phyloP scores from a whole-genome alignment of 2,888 invertebrate genomes.

The Rosalia funebris region DNA sequence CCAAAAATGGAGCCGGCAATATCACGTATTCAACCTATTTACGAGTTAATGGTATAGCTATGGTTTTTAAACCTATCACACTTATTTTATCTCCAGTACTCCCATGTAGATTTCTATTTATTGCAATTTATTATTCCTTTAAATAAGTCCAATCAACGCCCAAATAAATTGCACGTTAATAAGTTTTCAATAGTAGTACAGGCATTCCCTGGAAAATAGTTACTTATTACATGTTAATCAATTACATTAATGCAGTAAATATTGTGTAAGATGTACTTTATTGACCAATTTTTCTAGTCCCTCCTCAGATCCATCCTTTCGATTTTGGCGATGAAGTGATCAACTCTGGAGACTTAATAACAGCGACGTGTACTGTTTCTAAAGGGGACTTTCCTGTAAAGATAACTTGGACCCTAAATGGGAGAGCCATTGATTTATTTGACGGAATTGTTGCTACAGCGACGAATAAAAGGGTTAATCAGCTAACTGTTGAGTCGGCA shows the following conservation, averaged over 20 bases:
- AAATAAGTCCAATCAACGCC: too few relatives aligned
- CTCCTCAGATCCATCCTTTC: conserved; percentile 65
- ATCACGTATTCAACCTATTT: conserved; percentile 72
- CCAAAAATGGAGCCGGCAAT: conserved; percentile 74
- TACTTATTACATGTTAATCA: too few relatives aligned
- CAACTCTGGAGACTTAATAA: conserved; percentile 75
- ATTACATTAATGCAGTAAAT: too few relatives aligned
- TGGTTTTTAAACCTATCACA: too few relatives aligned
- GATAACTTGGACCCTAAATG: conserved; percentile 79
- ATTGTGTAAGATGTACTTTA: background rate
- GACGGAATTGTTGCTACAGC: conserved; percentile 55
- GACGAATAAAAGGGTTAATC: conserved; percentile 44
- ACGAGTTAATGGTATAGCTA: conserved; percentile 72
- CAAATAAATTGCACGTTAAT: too few relatives aligned
- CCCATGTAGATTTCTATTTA: too few relatives aligned
- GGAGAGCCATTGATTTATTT: conserved; percentile 65
- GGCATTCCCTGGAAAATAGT: too few relatives aligned
- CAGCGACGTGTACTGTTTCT: conserved; percentile 74
- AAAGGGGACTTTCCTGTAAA: conserved; percentile 82
- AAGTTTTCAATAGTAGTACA: too few relatives aligned
- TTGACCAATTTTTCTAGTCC: conserved; percentile 46
- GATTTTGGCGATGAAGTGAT: conserved; percentile 69
- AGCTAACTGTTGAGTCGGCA: conserved; percentile 62
- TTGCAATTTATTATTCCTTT: too few relatives aligned
- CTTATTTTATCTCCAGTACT: too few relatives aligned